Base-by-base conservation (phyloP, 92 coral and sea anemone species). In the Anthopleura xanthogrammica region DNA sequence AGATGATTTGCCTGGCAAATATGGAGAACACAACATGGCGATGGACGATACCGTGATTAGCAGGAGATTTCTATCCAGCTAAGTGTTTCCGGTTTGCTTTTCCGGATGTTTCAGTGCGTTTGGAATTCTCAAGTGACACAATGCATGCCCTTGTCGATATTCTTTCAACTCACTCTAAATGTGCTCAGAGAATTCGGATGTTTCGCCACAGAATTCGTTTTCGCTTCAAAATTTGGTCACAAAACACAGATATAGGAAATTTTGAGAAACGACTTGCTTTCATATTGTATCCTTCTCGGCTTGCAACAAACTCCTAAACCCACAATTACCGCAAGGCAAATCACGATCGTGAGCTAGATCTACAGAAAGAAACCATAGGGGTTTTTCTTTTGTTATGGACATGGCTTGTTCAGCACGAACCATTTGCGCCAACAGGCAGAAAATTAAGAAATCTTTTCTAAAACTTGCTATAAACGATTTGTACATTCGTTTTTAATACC, bases 61-160 rank as follows among this genome's bases (percentile, higher is more conserved):
- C 84, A 81, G 84, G 84, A 71, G 84, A 81, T 81, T 76, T 84
- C 87, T 76, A 76, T 84, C 87, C 81, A 48, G 52, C 88, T 85
- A 85, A 85, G 88, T 85, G 88, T 85, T 85, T 85, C 88, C 88
- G 88, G 88, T 85, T 85, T 66, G 88, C 70, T 85, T 78, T 85
- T 85, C 88, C 88, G 88, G 88, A 85, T 85, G 88, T 85, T 78
- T 85, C 88, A 78, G 83, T 48, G 88, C 83, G 88, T 79, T 85
- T 79, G 88, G 88, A 85, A 85, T 85, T 85, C 72, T 65, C 23
- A 78, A 57, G 83, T 85, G 83, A 85, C 83, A 85, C 52, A 52
- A 52, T 66, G 74, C 88, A 79, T 78, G 78, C 88, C 81, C 83
- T 79, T 68, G 48, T 54, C 14, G 77, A 81, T 46, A 60, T 81